Evolutionary conservation across 2,113 vertebrate genomes (phyloP), one percentile per base, ranked within the genome.

Genomic region (Peromyscus maniculatus): DNA sequence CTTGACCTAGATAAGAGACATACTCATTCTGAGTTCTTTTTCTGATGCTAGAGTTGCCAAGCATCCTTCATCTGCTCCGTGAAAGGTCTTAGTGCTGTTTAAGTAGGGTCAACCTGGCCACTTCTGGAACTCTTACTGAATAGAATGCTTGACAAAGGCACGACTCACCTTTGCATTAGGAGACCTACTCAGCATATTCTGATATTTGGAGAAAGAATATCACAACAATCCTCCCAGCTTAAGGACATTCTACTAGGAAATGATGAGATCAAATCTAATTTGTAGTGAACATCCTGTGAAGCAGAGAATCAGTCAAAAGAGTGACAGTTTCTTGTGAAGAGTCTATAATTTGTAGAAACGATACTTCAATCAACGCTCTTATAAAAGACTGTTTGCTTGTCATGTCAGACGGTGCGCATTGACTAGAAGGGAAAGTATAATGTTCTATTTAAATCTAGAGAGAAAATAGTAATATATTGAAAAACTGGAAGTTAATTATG

Each of bases 11-110:
- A 92, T 71, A 74, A 90, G 46, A 94, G 57, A 59, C 52, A 36
- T 95, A 94, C 28, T 95, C 66, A 74, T 96, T 89, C 90, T 74
- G 91, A 72, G 75, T 80, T 97, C 19, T 66, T 94, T 67, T 95
- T 86, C 83, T 97, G 94, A 93, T 46, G 55, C 12, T 7, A 22
- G 36, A 92, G 75, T 91, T 91, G 66, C 57, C 71, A 74, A 95
- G 12, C 66, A 75, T 93, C 94, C 71, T 78, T 92, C 87, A 96
- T 3, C 26, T 55, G 7, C 52, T 91, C 36, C 77, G 1, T 39
- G 59, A 79, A 93, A 95, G 59, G 72, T 77, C 66, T 94, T 31
- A 82, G 33, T 87, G 52, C 83, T 57, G 66, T 94, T 22, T 86
- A 83, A 96, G 72, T 96, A 74, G 62, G 21, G 94, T 97, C 91